A percentile compares a stretch with the other conserved stretches of the same genome.
These are phyloP conservation scores for Epicampocera succincta DNA, from an alignment of 2,888 invertebrate species.

Conservation along the genomic window DNA sequence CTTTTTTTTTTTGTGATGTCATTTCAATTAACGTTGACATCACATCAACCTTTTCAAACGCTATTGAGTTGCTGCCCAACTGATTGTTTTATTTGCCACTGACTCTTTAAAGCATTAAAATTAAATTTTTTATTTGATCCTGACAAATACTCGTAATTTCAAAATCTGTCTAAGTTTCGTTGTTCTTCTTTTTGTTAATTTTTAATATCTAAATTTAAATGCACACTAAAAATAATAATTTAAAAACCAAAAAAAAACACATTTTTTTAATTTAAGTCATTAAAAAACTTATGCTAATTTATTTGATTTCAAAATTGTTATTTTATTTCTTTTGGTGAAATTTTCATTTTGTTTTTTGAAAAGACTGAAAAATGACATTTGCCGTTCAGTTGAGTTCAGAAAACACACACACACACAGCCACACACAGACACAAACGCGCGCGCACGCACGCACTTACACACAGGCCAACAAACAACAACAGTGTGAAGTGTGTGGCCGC, in stretches of 20 bases:
- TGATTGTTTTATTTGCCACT: conserved; percentile 3
- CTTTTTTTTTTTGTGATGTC: too few species aligned
- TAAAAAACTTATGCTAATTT: conserved; percentile 46
- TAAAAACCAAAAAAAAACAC: not conserved
- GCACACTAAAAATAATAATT: conserved; percentile 34
- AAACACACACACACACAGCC: not conserved
- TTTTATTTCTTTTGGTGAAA: conserved; percentile 17
- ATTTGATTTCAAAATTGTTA: conserved; percentile 48
- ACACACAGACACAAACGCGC: not conserved
- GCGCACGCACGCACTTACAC: not conserved
- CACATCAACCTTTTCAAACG: too few species aligned
- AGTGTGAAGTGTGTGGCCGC: conserved; percentile 6
- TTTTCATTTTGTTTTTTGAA: conserved; percentile 29
- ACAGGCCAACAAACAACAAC: not conserved
- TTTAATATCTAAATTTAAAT: conserved; percentile 33
- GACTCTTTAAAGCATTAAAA: not conserved
- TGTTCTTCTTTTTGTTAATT: not conserved
- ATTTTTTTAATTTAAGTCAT: conserved; percentile 11
- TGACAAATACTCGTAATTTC: conserved; percentile 53
- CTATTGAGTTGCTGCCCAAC: too few species aligned
- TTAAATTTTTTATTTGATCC: conserved; percentile 34
- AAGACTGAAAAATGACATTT: conserved; percentile 50
- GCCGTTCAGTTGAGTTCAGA: conserved; percentile 5
- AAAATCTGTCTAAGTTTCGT: conserved; percentile 7
- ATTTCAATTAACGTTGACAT: too few species aligned